Evolutionary conservation across 2,888 invertebrate genomes (phyloP), one percentile per base, ranked within the genome.

Genomic region (Amiota minor): DNA sequence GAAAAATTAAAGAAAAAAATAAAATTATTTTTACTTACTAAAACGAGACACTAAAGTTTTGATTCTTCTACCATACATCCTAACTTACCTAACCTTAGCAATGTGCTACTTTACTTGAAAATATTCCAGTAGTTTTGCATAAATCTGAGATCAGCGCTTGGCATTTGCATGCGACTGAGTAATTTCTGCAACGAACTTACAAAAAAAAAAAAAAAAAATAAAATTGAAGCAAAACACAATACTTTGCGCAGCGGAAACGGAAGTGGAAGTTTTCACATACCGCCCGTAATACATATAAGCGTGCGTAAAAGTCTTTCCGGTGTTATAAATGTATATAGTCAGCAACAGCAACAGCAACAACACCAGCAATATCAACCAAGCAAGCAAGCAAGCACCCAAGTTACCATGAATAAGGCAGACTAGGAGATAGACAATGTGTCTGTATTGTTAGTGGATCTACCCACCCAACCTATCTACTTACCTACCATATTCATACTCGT

Each of bases 81-180:
- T 35, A 35, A 23, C 0, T 8, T 35, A 35, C 0, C 35, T 35
- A 35, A 35, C 35, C 35, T 35, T 35, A 35, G 35, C 35, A 35
- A 35, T 6, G 35, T 35, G 35, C 35, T 35, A 8, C 35, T 35
- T 35, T 35, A 35, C 35, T 35, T 35, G 35, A 35, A 35, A 35
- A 8, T 35, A 35, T 35, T 35, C 6, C 6, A 6, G 6, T 35
- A 35, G 35, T 35, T 35, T 35, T 35, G 35, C 35, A 35, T 35
- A 35, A 35, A 35, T n/a, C 65, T 46, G 67, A 9, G 49, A 16
- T 50, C 16, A 56, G 50, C 23, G 85, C 84, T 83, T 83, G 84
- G 84, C 86, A 83, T 83, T 84, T 84, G 83, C 85, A 83, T 81
- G 83, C 86, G 82, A 79, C 82, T 81, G 86, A 81, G 80, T 83